Percentiles rank a stretch among this genome's conserved stretches.
Conservation (phyloP, 2,888 invertebrate species). For the Actias luna region DNA sequence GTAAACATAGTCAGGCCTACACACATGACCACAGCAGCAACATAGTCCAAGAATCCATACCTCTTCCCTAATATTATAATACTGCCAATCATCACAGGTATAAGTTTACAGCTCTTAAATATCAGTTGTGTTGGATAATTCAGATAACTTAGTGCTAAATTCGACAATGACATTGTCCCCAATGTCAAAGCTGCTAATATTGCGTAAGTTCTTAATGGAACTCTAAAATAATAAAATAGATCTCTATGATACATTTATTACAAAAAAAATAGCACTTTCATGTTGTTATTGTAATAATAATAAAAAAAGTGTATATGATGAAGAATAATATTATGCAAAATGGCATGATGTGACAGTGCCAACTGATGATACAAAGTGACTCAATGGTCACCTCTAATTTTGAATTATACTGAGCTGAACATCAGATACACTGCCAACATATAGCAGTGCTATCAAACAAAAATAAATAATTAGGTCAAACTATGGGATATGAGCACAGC, state of each 20-base stretch:
- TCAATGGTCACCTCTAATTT: too few relatives aligned
- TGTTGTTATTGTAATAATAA: too few relatives aligned
- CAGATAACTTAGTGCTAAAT: conserved; percentile 95
- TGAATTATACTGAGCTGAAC: too few relatives aligned
- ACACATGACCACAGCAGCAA: conserved; percentile 93
- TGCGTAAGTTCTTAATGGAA: conserved; percentile 90
- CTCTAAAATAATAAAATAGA: conserved; percentile 79
- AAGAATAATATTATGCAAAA: too few relatives aligned
- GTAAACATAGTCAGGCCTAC: conserved; percentile 95
- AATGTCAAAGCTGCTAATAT: conserved; percentile 93
- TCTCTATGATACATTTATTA: not conserved
- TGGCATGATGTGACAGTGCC: too few relatives aligned
- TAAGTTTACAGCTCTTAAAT: conserved; percentile 98
- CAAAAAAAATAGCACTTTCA: too few relatives aligned
- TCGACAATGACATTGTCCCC: conserved; percentile 98
- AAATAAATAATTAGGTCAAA: too few relatives aligned
- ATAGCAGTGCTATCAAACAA: too few relatives aligned
- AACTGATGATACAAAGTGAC: too few relatives aligned
- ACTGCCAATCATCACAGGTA: conserved; percentile 97
- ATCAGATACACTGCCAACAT: too few relatives aligned
- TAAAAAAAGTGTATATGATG: too few relatives aligned
- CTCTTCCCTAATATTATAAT: conserved; percentile 95
- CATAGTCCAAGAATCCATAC: conserved; percentile 91
- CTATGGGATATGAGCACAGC: too few relatives aligned
- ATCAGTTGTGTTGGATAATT: conserved; percentile 99